Base-by-base conservation (phyloP, 2,113 vertebrate genomes). In the Garra rufa region DNA sequence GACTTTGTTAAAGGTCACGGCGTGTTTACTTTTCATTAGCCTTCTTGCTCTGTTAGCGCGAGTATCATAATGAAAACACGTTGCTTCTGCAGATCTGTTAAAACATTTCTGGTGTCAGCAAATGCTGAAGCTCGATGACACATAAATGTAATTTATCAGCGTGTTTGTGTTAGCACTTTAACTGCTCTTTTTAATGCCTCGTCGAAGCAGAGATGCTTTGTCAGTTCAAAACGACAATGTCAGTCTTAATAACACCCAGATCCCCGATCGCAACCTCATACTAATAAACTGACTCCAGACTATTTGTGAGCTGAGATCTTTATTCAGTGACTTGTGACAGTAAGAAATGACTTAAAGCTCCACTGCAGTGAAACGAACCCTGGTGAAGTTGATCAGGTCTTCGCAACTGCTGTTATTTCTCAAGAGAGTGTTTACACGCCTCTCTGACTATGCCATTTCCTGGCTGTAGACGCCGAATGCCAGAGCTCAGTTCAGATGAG, bases 41-140 rank as follows among this genome's bases (percentile, higher is more conserved):
- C 89, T 88, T 84, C 83, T 87, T 79, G 85, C 85, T 73, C 28
- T 7, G 85, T 90, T 90, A 91, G 84, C 88, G 86, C 87, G 73
- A 85, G 87, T 52, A 59, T 46, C 26, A 90, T 92, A 93, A 95
- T 94, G 91, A 94, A 93, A 93, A 92, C 79, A 87, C 90, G 91
- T 91, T 86, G 87, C 91, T 88, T 90, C 85, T 85, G 90, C 90
- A 92, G 89, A 92, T 92, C 92, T 89, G 69, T 86, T 88, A 89
- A 93, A 93, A 92, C 91, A 93, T 91, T 94, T 92, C 86, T 89
- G 87, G 88, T 92, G 92, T 93, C 94, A 94, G 93, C 93, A 92
- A 92, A 93, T 88, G 91, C 92, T 84, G 88, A 88, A 88, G 92
- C 91, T 92, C 92, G 88, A 92, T 94, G 90, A 90, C 89, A 90